Conservation (phyloP, 2,797 vertebrate genomes). For the Buphagus erythrorhynchus region DNA sequence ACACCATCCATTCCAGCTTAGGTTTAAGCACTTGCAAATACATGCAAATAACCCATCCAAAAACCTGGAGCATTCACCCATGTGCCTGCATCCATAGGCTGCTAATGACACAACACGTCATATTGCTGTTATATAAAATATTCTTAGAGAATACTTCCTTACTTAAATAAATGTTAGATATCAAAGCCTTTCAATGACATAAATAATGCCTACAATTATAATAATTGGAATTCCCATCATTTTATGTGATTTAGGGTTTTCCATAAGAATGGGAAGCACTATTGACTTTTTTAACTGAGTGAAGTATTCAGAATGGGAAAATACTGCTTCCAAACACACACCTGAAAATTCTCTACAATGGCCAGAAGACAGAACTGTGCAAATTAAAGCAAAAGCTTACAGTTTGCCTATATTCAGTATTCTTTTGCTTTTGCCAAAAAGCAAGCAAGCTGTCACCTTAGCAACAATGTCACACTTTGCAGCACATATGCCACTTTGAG, state of each 20-base stretch:
- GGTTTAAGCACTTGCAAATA: neutral
- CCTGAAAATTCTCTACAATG: neutral
- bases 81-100: neutral
- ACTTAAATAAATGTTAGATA: neutral
- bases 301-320: neutral
- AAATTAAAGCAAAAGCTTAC: slow-evolving; percentile 17
- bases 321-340: neutral
- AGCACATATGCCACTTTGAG: slow-evolving; percentile 27
- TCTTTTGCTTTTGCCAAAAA: slow-evolving; percentile 47
- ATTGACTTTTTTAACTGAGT: neutral
- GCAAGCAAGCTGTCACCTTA: slow-evolving; percentile 59
- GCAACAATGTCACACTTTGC: slow-evolving; percentile 60
- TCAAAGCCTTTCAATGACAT: neutral
- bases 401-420: slow-evolving; percentile 36
- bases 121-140: neutral
- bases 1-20: neutral
- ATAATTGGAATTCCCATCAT: accelerated
- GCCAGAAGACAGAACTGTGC: neutral
- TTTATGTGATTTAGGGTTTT: neutral
- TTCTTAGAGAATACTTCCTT: neutral
- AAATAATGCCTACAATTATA: neutral
- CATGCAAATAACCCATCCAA: neutral
- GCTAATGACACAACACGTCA: neutral
- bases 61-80: neutral
- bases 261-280: neutral